Evolutionary conservation across 2,888 invertebrate genomes (phyloP), one percentile per base, ranked within the genome.

Genomic region (Loripinus fragilis): DNA sequence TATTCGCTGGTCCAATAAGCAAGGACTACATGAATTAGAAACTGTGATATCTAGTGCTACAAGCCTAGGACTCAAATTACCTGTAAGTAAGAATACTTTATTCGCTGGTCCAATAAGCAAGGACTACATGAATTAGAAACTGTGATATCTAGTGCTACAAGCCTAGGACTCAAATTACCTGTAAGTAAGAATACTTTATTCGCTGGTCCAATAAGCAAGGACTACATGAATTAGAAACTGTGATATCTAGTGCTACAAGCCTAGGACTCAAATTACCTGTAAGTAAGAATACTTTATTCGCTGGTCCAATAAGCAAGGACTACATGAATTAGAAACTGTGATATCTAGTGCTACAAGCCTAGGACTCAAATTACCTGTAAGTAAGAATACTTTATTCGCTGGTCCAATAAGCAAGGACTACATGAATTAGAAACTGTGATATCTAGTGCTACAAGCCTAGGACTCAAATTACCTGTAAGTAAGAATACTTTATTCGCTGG

Each of bases 21-120:
- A n/a, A n/a, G 97, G 96, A 0, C 92, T 97, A 0, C 94, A 95
- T 50, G 97, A 98, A 83, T 93, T 98, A 77, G 96, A 97, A 88
- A 94, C 95, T 0, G 95, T 98, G 2, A 95, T 96, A 30, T 94
- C 95, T 35, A 95, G 96, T 90, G 95, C 96, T 0, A 95, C 96
- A 88, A 95, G 95, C 45, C 94, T 98, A 68, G 97, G 97, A 0
- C 72, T 89, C 10, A 89, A 87, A 80, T 55, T 91, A 55, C 86
- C 87, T 69, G 91, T 91, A 83, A 50, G 80, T 81, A n/a, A n/a
- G n/a, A n/a, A n/a, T n/a, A n/a, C n/a, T n/a, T n/a, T n/a, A n/a
- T n/a, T n/a, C n/a, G n/a, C n/a, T n/a, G n/a, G n/a, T n/a, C n/a
- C n/a, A n/a, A n/a, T n/a, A n/a, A n/a, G n/a, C n/a, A n/a, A n/a